Evolutionary conservation across 2,888 invertebrate species (phyloP).

Genomic region (Drymonia ruficornis): DNA sequence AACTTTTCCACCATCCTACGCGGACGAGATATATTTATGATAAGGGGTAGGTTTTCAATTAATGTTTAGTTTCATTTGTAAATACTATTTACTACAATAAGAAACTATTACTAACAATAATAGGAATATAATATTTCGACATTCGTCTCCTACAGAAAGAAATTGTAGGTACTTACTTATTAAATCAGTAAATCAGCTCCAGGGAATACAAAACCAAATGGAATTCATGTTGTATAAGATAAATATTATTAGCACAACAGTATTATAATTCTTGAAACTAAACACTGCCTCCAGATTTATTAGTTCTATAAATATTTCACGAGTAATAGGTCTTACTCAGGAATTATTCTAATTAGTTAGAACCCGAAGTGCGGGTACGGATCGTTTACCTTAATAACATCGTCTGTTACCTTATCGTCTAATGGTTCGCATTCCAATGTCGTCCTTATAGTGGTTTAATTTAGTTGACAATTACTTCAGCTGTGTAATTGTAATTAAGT

Average conservation of each 20-base stretch:
- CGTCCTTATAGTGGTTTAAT: background rate
- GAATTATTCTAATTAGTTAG: background rate
- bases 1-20: no score
- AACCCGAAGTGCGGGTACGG: background rate
- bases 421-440: background rate
- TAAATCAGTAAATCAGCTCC: background rate
- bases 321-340: background rate
- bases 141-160: no score
- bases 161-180: no score
- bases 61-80: no score
- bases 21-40: no score
- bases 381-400: background rate
- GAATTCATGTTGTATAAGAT: background rate
- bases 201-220: background rate
- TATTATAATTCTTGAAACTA: background rate
- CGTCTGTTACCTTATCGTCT: background rate
- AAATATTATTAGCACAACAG: background rate
- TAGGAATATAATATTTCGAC: no score
- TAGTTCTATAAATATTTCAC: background rate
- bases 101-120: no score
- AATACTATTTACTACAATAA: no score
- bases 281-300: background rate
- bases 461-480: background rate
- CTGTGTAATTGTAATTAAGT: no score
- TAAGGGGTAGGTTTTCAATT: no score